Percentiles rank a stretch among this genome's conserved stretches.
Conservation (phyloP, 2,888 invertebrate species). For the Pterostichus niger region DNA sequence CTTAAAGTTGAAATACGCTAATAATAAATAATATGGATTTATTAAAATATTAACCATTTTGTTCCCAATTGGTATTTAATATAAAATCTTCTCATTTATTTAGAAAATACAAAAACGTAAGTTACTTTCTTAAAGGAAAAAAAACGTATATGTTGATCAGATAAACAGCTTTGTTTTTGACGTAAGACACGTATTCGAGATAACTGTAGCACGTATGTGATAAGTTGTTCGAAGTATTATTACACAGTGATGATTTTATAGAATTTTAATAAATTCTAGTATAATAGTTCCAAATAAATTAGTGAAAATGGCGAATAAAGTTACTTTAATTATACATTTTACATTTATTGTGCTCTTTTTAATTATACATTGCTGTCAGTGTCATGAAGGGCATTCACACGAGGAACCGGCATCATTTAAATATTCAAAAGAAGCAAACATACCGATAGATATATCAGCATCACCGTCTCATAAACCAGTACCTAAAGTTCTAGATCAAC, state of each 20-base stretch:
- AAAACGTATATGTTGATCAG: constrained; percentile 8
- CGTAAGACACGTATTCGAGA: constrained; percentile 60
- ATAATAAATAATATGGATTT: too few species aligned
- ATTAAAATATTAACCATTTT: too few species aligned
- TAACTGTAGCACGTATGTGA: constrained; percentile 59
- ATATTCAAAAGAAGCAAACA: constrained; percentile 88
- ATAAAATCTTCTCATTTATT: too few species aligned
- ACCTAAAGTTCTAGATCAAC: constrained; percentile 75
- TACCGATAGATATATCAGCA: constrained; percentile 68
- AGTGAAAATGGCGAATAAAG: constrained; percentile 33
- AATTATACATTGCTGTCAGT: constrained; percentile 13
- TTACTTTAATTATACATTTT: constrained; percentile 36
- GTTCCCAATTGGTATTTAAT: too few species aligned
- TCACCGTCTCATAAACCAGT: not conserved
- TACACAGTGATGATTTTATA: constrained; percentile 44
- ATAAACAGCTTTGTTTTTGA: constrained; percentile 37
- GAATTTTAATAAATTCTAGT: constrained; percentile 13
- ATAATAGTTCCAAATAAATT: constrained; percentile 41
- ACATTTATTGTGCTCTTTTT: constrained; percentile 41
- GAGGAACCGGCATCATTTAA: constrained; percentile 88
- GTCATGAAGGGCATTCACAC: constrained; percentile 74
- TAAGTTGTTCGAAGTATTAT: constrained; percentile 20
- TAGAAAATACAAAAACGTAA: too few species aligned
- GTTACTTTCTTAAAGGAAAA: not conserved
- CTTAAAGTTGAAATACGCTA: too few species aligned